Percentiles rank a stretch among this genome's conserved stretches.
These are phyloP conservation scores for Bothrops jararaca DNA, from an alignment of 2,113 vertebrate genomes.

Conservation along the genomic window DNA sequence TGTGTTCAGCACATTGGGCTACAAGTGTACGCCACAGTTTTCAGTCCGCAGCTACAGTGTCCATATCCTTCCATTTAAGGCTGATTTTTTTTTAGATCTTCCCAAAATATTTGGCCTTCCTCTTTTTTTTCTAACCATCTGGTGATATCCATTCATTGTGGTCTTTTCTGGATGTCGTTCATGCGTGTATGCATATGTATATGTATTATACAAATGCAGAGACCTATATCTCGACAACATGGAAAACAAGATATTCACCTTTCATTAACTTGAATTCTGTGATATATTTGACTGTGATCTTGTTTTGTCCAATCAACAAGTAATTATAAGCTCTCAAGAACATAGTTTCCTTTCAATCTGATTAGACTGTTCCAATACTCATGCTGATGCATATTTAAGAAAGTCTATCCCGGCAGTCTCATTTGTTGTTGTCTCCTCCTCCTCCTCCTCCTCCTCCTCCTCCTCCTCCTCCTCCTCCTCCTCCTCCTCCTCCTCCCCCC, in stretches of 20 bases:
- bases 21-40: background rate
- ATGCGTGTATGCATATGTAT: background rate
- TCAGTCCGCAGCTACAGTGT: background rate
- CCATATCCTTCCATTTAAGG: background rate
- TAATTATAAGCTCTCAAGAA: rapidly evolving
- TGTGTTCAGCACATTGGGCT: background rate
- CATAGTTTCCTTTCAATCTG: background rate
- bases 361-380: background rate
- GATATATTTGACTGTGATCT: background rate
- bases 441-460: background rate
- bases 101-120: background rate
- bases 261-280: background rate
- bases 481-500: background rate
- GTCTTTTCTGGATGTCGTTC: background rate
- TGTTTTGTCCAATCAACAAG: background rate
- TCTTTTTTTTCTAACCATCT: background rate
- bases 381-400: background rate
- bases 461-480: background rate
- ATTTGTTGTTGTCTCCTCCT: background rate
- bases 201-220: too few species aligned
- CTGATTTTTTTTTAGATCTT: background rate
- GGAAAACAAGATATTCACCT: background rate
- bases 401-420: background rate
- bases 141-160: background rate
- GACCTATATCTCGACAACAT: background rate